Conservation (phyloP, 2,888 invertebrate species). For the Hemicrepidius hirtus region DNA sequence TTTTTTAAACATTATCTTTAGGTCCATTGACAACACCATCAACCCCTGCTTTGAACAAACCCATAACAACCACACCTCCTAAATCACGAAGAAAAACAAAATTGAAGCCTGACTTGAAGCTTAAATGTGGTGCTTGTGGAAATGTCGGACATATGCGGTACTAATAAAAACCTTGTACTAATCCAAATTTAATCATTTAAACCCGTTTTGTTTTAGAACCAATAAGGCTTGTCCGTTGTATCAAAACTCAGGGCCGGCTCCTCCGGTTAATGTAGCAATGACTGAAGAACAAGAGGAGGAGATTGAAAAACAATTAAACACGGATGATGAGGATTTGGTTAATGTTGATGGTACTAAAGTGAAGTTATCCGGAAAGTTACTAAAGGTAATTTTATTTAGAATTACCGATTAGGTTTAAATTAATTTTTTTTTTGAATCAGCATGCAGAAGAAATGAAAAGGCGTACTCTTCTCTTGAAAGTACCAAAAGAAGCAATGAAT, state of each 20-base stretch:
- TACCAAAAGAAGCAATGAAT: conserved; percentile 82
- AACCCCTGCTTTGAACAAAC: conserved; percentile 59
- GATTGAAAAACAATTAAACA: conserved; percentile 83
- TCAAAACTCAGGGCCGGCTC: conserved; percentile 79
- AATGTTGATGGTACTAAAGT: conserved; percentile 97
- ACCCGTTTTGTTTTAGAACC: conserved; percentile 77
- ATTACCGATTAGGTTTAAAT: too few species aligned
- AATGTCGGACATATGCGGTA: conserved; percentile 83
- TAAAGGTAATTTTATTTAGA: conserved; percentile 77
- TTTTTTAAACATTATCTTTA: conserved; percentile 7
- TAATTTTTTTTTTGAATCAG: conserved; percentile 65
- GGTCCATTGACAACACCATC: conserved; percentile 62
- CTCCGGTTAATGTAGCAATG: conserved; percentile 81
- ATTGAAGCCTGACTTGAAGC: conserved; percentile 90
- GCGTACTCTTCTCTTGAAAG: conserved; percentile 84
- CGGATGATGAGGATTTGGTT: conserved; percentile 89
- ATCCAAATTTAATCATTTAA: too few species aligned
- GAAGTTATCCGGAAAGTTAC: conserved; percentile 89
- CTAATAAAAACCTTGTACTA: conserved; percentile 50
- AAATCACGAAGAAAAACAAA: conserved; percentile 86
- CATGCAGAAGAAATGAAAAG: conserved; percentile 92
- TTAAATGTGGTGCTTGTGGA: conserved; percentile 98
- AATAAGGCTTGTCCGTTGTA: conserved; percentile 98
- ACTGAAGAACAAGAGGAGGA: conserved; percentile 91
- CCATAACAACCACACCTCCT: conserved; percentile 74